Conservation (phyloP, 1,140 invertebrate species). For the Oreohelix idahoensis region DNA sequence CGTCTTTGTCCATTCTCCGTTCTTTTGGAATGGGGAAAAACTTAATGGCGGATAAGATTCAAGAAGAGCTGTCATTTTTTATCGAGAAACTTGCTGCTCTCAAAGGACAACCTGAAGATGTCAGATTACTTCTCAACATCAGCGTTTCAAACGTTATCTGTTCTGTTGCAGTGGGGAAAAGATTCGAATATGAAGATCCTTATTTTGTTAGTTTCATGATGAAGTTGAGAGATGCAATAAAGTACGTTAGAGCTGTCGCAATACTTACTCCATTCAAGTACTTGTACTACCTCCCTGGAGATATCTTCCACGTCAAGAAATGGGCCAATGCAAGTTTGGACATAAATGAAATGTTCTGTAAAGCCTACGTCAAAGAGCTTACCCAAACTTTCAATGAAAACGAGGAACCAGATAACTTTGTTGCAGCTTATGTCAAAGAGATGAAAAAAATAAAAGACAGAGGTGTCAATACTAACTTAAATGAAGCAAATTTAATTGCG, state of each 20-base stretch:
- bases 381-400: not conserved
- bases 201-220: not conserved
- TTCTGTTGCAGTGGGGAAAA: not conserved
- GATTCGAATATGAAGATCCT: conserved; percentile 3
- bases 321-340: not conserved
- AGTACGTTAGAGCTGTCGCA: not conserved
- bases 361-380: not conserved
- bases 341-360: not conserved
- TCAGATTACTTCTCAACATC: not conserved
- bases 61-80: not conserved
- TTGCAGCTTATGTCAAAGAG: not conserved
- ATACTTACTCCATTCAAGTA: not conserved
- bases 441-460: not conserved
- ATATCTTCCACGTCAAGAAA: not conserved
- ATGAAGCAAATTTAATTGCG: not conserved
- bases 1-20: conserved; percentile 4
- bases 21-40: conserved; percentile 22
- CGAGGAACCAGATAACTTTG: not conserved
- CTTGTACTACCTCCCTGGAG: conserved; percentile 1
- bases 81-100: not conserved
- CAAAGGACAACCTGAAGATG: conserved; percentile 1
- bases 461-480: not conserved
- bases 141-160: not conserved
- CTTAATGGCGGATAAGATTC: conserved; percentile 14
- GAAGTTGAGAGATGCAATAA: not conserved